Percentiles rank a stretch among this genome's conserved stretches.
Evolutionary conservation across 2,888 invertebrate species (phyloP).

Genomic region (Idaea aversata): DNA sequence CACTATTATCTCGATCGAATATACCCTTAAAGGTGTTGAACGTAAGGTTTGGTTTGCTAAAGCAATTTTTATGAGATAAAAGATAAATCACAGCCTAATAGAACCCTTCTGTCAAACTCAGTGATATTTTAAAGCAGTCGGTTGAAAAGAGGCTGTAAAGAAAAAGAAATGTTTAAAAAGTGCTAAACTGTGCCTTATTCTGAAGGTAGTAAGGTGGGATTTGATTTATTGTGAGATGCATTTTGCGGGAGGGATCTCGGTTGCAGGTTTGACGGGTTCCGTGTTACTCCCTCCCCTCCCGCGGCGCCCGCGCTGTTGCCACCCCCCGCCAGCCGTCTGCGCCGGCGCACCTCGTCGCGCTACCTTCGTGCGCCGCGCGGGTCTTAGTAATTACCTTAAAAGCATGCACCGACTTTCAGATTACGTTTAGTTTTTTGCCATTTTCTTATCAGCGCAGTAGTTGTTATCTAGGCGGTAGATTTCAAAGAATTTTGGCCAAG

Average conservation of each 20-base stretch:
- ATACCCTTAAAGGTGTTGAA: neutral
- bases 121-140: constrained; percentile 55
- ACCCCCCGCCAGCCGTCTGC: constrained; percentile 46
- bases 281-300: constrained; percentile 64
- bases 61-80: neutral
- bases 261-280: constrained; percentile 76
- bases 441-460: constrained; percentile 11
- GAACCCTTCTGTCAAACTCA: constrained; percentile 58
- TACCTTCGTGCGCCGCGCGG: constrained; percentile 40
- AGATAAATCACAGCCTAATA: constrained; percentile 51
- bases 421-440: constrained; percentile 15
- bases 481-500: constrained; percentile 2
- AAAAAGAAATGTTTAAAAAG: constrained; percentile 23
- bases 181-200: neutral
- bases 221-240: constrained; percentile 37
- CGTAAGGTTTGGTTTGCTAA: neutral
- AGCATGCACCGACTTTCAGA: constrained; percentile 36
- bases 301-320: constrained; percentile 33
- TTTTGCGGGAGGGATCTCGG: constrained; percentile 67
- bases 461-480: constrained; percentile 4
- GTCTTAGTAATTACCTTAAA: constrained; percentile 42
- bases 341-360: constrained; percentile 42
- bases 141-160: constrained; percentile 53
- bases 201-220: constrained; percentile 27
- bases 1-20: neutral